A percentile compares a stretch with the other conserved stretches of the same genome.
phyloP scores from a whole-genome alignment of 1,140 invertebrate genomes.

The Macrosteles quadrilineatus region DNA sequence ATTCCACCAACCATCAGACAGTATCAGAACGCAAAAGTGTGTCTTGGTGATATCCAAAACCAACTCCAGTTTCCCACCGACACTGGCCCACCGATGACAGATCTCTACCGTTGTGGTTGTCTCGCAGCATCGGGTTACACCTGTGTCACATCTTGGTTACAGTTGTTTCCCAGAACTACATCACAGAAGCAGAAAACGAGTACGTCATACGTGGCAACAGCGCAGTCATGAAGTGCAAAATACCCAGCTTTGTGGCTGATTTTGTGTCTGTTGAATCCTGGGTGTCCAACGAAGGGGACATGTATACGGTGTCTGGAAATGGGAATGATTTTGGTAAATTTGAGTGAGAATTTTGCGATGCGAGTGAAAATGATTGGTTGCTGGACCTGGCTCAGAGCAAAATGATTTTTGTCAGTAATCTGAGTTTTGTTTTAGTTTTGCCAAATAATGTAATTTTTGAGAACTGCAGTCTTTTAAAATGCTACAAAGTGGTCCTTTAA shows the following conservation, averaged over 20 bases:
- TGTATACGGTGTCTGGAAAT: conserved; percentile 20
- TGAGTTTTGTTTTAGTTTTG: not conserved
- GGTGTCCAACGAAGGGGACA: conserved; percentile 76
- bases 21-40: no score
- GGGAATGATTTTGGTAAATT: conserved; percentile 26
- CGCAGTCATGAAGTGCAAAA: conserved; percentile 88
- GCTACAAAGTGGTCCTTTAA: no score
- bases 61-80: no score
- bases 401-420: not conserved
- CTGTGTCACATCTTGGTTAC: conserved; percentile 43
- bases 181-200: conserved; percentile 88
- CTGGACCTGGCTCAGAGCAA: not conserved
- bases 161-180: conserved; percentile 91
- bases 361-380: conserved; percentile 4
- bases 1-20: no score
- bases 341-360: not conserved
- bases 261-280: conserved; percentile 88
- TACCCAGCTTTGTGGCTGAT: conserved; percentile 89
- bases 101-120: no score
- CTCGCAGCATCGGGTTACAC: not conserved
- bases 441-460: no score
- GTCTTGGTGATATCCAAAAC: no score
- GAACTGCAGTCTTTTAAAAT: no score
- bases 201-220: conserved; percentile 92
- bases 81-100: no score